A percentile compares a stretch with the other conserved stretches of the same genome.
Evolutionary conservation across 2,888 invertebrate genomes (phyloP).

Genomic region (Subacronicta megacephala): DNA sequence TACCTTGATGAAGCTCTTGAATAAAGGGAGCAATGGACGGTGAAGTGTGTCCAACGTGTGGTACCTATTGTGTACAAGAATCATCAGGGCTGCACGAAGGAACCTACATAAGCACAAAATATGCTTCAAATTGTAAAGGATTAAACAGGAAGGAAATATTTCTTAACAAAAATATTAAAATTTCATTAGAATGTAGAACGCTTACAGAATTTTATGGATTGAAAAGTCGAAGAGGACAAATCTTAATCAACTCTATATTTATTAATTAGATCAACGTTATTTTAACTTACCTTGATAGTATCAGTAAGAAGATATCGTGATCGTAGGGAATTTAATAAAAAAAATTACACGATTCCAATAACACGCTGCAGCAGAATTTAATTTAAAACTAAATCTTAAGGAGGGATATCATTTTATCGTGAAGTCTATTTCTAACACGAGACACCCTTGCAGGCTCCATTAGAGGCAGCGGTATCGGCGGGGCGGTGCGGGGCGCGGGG

Average conservation of each 20-base stretch:
- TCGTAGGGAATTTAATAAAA: slow-evolving; percentile 16
- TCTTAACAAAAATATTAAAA: too few species aligned
- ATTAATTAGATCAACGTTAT: too few species aligned
- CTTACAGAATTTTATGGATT: too few species aligned
- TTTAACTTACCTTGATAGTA: too few species aligned
- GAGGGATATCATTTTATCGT: slow-evolving; percentile 56
- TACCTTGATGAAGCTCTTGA: slow-evolving; percentile 45
- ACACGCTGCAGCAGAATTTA: slow-evolving; percentile 41
- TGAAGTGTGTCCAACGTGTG: slow-evolving; percentile 43
- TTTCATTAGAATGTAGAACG: too few species aligned
- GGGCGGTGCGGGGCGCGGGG: slow-evolving; percentile 57
- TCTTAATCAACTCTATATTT: too few species aligned
- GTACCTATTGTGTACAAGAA: slow-evolving; percentile 23
- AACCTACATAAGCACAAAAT: neutral
- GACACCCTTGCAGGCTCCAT: slow-evolving; percentile 72
- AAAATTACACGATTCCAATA: slow-evolving; percentile 36
- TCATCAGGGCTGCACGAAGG: slow-evolving; percentile 38
- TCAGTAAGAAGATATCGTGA: too few species aligned
- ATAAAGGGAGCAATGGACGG: slow-evolving; percentile 37
- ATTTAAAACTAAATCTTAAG: slow-evolving; percentile 55
- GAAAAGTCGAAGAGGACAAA: too few species aligned
- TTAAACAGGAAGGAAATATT: too few species aligned
- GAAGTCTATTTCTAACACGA: slow-evolving; percentile 80
- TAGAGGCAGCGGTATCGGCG: slow-evolving; percentile 67
- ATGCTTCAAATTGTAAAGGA: neutral